Conservation (phyloP, 2,113 vertebrate genomes). For the Thunnus maccoyii region DNA sequence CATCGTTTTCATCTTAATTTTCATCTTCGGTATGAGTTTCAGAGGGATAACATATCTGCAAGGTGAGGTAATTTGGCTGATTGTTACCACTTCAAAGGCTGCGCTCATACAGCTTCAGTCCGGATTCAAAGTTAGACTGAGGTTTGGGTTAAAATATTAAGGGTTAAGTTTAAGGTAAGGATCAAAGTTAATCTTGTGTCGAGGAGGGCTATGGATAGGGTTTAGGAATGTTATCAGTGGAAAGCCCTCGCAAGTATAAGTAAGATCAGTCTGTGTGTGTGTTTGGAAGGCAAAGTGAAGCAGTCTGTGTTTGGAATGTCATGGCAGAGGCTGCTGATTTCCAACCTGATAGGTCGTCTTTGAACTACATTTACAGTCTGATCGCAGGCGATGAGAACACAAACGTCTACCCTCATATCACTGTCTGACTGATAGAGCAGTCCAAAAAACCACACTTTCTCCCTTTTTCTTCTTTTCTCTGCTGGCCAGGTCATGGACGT, state of each 20-base stretch:
- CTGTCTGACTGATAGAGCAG: background rate
- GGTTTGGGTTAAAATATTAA: background rate
- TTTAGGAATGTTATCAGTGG: constrained; percentile 3
- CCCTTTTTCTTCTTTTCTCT: background rate
- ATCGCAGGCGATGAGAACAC: constrained; percentile 24
- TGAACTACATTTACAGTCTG: constrained; percentile 42
- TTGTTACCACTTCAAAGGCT: background rate
- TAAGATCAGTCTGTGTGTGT: constrained; percentile 21
- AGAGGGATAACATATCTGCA: background rate
- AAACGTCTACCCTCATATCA: constrained; percentile 11
- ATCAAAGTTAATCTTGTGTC: background rate
- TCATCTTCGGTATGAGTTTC: background rate
- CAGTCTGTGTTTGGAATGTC: constrained; percentile 56
- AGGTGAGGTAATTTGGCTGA: background rate
- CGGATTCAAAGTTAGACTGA: background rate
- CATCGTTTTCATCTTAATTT: too few species aligned
- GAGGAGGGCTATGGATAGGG: background rate
- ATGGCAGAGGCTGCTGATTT: constrained; percentile 56
- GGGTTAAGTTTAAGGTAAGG: background rate
- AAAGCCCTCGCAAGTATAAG: constrained; percentile 16
- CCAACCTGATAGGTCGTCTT: constrained; percentile 49
- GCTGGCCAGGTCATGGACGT: constrained; percentile 1
- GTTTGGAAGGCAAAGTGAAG: constrained; percentile 35
- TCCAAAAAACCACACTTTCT: background rate
- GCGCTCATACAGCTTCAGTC: background rate